A percentile compares a stretch with the other conserved stretches of the same genome.
Evolutionary conservation across 2,888 invertebrate genomes (phyloP).

Genomic region (Melinaea menophilus): DNA sequence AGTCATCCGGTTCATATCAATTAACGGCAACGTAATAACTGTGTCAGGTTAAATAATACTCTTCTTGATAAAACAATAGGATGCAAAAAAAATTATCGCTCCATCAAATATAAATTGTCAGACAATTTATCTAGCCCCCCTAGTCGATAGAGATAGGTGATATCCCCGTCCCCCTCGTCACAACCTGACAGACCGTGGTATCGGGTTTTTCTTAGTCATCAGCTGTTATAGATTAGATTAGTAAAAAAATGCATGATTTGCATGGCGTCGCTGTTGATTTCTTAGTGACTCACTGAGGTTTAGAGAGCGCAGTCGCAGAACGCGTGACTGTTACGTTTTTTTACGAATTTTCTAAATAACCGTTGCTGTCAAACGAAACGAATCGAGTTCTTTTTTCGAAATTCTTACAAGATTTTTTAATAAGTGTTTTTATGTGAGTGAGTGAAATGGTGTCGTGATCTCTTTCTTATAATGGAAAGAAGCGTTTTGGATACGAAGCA

Average conservation of each 20-base stretch:
- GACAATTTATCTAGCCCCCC: conserved; percentile 67
- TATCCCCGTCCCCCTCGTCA: conserved; percentile 54
- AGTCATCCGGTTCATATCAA: conserved; percentile 40
- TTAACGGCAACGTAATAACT: too few relatives aligned
- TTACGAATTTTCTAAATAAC: conserved; percentile 55
- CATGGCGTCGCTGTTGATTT: conserved; percentile 38
- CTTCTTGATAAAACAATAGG: conserved; percentile 46
- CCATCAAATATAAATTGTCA: conserved; percentile 71
- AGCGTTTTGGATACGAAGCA: conserved; percentile 67
- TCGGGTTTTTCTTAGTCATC: conserved; percentile 58
- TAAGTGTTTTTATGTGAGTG: conserved; percentile 40
- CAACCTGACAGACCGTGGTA: conserved; percentile 65
- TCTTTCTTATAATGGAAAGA: conserved; percentile 64
- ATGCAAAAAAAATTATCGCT: conserved; percentile 62
- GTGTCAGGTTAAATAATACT: too few relatives aligned
- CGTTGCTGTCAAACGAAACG: conserved; percentile 58
- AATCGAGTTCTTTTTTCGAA: conserved; percentile 49
- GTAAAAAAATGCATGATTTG: conserved; percentile 4
- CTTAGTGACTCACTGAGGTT: conserved; percentile 53
- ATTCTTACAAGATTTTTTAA: conserved; percentile 25
- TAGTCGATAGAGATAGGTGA: conserved; percentile 48
- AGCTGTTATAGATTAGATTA: conserved; percentile 52
- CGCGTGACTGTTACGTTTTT: conserved; percentile 55
- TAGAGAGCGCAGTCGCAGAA: conserved; percentile 49
- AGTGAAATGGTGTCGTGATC: conserved; percentile 66